A percentile compares a stretch with the other conserved stretches of the same genome.
phyloP scores from a whole-genome alignment of 2,888 invertebrate genomes.

The Cataglyphis altisquamis region DNA sequence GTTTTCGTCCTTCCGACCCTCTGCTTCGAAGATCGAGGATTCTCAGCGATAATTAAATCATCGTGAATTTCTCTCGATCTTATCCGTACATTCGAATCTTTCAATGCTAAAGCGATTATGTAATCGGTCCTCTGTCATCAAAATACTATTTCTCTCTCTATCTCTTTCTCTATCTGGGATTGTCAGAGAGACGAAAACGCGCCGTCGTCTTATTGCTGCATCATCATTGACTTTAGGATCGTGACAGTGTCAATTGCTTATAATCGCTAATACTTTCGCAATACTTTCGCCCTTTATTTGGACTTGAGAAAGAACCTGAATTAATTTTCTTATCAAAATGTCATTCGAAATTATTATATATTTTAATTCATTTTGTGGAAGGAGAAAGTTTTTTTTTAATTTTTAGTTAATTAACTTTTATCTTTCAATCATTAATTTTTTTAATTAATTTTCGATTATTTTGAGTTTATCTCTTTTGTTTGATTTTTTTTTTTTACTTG shows the following conservation, averaged over 20 bases:
- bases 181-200: constrained; percentile 61
- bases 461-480: not conserved
- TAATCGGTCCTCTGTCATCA: not conserved
- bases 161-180: not conserved
- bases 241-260: constrained; percentile 58
- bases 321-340: constrained; percentile 5
- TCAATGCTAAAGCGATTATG: not conserved
- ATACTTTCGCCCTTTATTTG: constrained; percentile 59
- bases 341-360: constrained; percentile 38
- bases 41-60: not conserved
- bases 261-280: constrained; percentile 71
- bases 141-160: not conserved
- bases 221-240: constrained; percentile 64
- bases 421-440: not conserved
- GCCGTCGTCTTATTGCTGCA: constrained; percentile 75
- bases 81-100: not conserved
- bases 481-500: not conserved
- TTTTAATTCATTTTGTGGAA: constrained; percentile 5
- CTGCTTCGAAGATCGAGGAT: not conserved
- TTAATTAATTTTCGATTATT: constrained; percentile 8
- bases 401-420: not conserved
- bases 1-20: constrained; percentile 18
- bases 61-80: not conserved
- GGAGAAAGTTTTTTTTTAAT: not conserved
- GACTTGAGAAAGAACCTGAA: not conserved